phyloP scores from a whole-genome alignment of 2,888 invertebrate species.

The Euphydryas editha region DNA sequence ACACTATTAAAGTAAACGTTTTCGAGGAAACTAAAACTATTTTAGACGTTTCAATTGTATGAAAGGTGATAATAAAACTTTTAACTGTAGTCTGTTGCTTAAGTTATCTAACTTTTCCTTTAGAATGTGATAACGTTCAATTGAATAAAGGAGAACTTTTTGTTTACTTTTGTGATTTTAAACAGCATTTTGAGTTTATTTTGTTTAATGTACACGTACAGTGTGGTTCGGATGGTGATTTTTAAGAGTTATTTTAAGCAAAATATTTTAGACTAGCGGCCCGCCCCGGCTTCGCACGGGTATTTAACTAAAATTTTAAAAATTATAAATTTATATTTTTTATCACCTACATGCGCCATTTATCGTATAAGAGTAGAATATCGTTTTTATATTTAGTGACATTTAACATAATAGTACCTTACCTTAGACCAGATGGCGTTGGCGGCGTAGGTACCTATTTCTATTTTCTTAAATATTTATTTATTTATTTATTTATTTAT shows the following conservation, averaged over 20 bases:
- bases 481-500: no score
- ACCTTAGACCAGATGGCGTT: no score
- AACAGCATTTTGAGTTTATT: background rate
- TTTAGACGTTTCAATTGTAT: constrained; percentile 53
- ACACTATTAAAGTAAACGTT: constrained; percentile 35
- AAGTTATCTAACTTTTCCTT: constrained; percentile 13
- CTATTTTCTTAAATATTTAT: no score
- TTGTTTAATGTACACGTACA: background rate
- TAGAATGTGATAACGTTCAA: constrained; percentile 13
- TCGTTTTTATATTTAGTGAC: no score
- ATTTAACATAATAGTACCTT: no score
- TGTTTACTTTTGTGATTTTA: background rate
- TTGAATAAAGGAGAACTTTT: constrained; percentile 9
- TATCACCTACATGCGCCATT: no score
- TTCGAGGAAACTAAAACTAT: constrained; percentile 46
- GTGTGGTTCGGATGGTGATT: background rate
- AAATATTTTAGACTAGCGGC: no score
- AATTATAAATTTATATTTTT: no score
- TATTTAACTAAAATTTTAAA: no score
- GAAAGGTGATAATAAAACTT: constrained; percentile 56
- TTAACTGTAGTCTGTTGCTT: constrained; percentile 24
- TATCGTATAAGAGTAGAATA: no score
- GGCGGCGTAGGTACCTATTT: no score
- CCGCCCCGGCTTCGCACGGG: no score
- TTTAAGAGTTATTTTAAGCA: background rate